Evolutionary conservation across 1,140 invertebrate genomes (phyloP).

Genomic region (Scylla paramamosain): DNA sequence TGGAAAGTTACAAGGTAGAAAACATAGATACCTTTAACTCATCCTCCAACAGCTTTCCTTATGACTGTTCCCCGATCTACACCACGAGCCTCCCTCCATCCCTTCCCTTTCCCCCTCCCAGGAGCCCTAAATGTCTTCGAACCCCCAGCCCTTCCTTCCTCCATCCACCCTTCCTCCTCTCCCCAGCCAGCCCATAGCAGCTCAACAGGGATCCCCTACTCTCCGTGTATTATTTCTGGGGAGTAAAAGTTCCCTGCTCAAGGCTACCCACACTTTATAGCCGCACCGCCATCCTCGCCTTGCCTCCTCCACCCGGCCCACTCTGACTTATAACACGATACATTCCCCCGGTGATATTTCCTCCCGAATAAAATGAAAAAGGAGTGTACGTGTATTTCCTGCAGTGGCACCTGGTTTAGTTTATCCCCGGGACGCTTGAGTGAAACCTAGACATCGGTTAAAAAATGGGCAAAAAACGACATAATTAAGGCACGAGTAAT

Average conservation of each 20-base stretch:
- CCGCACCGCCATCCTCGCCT: not conserved
- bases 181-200: not conserved
- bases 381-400: not conserved
- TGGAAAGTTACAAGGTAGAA: not conserved
- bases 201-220: not conserved
- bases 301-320: not conserved
- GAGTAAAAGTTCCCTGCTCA: not conserved
- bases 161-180: not conserved
- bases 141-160: not conserved
- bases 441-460: not conserved
- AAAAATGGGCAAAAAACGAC: not conserved
- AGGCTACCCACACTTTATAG: conserved; percentile 12
- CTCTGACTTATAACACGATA: conserved; percentile 5
- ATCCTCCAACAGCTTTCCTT: not conserved
- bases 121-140: not conserved
- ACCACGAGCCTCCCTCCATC: no score
- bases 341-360: not conserved
- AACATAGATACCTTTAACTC: not conserved
- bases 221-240: conserved; percentile 1
- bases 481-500: not conserved
- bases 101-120: not conserved
- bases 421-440: not conserved
- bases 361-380: conserved; percentile 7
- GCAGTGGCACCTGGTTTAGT: not conserved
- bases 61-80: no score